Conservation (phyloP, 1,140 invertebrate genomes). For the Caenorhabditis inopinata region DNA sequence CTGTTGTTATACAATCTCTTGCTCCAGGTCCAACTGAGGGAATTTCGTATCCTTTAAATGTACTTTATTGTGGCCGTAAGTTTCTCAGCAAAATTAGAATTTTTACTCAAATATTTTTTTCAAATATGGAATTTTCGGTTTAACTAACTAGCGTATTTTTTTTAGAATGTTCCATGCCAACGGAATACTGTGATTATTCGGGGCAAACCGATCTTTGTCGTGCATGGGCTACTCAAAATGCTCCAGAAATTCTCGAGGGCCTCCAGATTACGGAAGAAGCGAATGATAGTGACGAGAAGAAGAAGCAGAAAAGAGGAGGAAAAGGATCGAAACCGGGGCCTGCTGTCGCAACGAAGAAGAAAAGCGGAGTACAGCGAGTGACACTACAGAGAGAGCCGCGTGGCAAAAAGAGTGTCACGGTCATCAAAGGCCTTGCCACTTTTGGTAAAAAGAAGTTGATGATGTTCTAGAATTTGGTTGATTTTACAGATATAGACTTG, state of each 20-base stretch:
- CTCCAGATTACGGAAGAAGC: conserved; percentile 67
- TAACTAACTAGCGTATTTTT: no score
- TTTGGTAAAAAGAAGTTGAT: conserved; percentile 51
- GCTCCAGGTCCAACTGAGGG: conserved; percentile 45
- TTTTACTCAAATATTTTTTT: no score
- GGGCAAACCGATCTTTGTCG: conserved; percentile 96
- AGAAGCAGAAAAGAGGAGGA: conserved; percentile 76
- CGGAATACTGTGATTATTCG: conserved; percentile 94
- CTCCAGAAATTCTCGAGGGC: conserved; percentile 72
- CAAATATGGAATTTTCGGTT: neutral
- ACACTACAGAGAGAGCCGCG: conserved; percentile 77
- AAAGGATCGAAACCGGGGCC: conserved; percentile 68
- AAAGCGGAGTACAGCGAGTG: conserved; percentile 42
- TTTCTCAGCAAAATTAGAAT: no score
- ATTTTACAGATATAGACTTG: conserved; percentile 83
- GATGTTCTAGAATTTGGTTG: conserved; percentile 18
- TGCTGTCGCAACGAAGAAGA: conserved; percentile 33
- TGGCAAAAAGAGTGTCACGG: conserved; percentile 95
- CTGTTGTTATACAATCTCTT: conserved; percentile 11
- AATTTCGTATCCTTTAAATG: conserved; percentile 78
- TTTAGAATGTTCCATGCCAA: conserved; percentile 66
- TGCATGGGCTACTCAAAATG: conserved; percentile 88
- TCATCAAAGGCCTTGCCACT: conserved; percentile 71
- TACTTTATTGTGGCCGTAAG: conserved; percentile 81
- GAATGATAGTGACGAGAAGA: conserved; percentile 83